Percentiles rank a stretch among this genome's conserved stretches.
These are phyloP conservation scores for Drosophila putrida DNA, from an alignment of 2,888 invertebrate genomes.

Conservation along the genomic window DNA sequence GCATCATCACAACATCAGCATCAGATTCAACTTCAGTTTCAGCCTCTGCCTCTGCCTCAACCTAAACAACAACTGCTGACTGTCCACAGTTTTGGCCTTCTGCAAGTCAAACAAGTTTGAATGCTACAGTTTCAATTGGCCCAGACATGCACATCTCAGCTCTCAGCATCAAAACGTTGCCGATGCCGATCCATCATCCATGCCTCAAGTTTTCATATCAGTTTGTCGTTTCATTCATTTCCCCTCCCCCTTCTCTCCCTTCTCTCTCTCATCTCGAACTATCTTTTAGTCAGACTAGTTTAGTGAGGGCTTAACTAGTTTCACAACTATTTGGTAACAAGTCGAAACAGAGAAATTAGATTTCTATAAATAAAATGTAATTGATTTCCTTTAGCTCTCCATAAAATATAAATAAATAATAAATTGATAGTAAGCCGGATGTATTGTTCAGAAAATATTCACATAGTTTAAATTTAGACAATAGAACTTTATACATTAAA, in stretches of 20 bases:
- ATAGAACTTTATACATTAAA: too few species aligned
- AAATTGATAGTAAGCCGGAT: too few species aligned
- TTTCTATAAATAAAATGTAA: not conserved
- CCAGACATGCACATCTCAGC: constrained; percentile 48
- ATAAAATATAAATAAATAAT: too few species aligned
- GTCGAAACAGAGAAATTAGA: not conserved
- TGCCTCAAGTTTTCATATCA: constrained; percentile 40
- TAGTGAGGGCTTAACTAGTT: constrained; percentile 23
- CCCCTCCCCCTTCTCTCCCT: not conserved
- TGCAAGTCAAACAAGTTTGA: constrained; percentile 50
- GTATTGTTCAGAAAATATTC: too few species aligned
- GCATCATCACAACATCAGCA: constrained; percentile 32
- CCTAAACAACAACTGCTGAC: constrained; percentile 13
- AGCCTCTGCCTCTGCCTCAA: constrained; percentile 14
- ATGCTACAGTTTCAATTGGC: constrained; percentile 53
- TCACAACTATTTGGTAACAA: constrained; percentile 22
- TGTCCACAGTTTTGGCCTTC: constrained; percentile 68
- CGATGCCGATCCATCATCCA: constrained; percentile 60
- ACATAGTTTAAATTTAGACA: too few species aligned
- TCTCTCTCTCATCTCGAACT: not conserved
- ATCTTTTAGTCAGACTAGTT: constrained; percentile 27
- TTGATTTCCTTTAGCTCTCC: not conserved
- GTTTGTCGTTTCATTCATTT: constrained; percentile 41
- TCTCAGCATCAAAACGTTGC: constrained; percentile 40
- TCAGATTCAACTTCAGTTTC: constrained; percentile 43